Evolutionary conservation across 2,888 invertebrate species (phyloP).

Genomic region (Acleris cristana): DNA sequence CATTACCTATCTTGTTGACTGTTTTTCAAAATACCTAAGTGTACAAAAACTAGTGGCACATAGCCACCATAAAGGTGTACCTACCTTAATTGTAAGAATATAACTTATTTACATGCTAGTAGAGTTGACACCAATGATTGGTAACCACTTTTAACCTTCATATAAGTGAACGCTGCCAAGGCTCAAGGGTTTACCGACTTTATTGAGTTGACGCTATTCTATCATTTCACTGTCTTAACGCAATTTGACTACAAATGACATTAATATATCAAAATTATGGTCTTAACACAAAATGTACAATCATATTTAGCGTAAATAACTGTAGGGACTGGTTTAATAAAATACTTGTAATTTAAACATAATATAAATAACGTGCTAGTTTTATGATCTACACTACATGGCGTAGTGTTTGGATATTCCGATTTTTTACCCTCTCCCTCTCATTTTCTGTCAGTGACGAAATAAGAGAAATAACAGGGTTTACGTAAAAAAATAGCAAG

Average conservation of each 20-base stretch:
- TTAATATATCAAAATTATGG: slow-evolving; percentile 7
- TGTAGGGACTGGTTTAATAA: too few relatives aligned
- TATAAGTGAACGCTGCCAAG: slow-evolving; percentile 32
- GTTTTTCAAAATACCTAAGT: slow-evolving; percentile 35
- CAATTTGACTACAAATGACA: slow-evolving; percentile 17
- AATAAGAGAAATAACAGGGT: too few relatives aligned
- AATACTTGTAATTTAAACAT: too few relatives aligned
- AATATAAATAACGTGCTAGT: too few relatives aligned
- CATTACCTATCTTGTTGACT: slow-evolving; percentile 35
- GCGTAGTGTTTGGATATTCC: too few relatives aligned
- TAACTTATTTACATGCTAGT: slow-evolving; percentile 34
- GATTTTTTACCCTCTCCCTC: too few relatives aligned
- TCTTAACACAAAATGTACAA: slow-evolving; percentile 19
- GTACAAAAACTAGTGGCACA: slow-evolving; percentile 37
- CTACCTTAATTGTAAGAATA: slow-evolving; percentile 36
- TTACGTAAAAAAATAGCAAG: too few relatives aligned
- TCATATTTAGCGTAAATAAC: slow-evolving; percentile 2
- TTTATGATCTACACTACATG: too few relatives aligned
- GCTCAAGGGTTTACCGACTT: slow-evolving; percentile 20
- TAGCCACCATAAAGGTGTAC: slow-evolving; percentile 36
- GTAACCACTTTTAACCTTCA: slow-evolving; percentile 21
- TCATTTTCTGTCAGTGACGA: too few relatives aligned
- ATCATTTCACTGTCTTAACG: slow-evolving; percentile 19
- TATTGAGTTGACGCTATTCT: slow-evolving; percentile 19
- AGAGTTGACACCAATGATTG: slow-evolving; percentile 33